Base-by-base conservation (phyloP, 2,797 vertebrate species). In the Chelmon rostratus region DNA sequence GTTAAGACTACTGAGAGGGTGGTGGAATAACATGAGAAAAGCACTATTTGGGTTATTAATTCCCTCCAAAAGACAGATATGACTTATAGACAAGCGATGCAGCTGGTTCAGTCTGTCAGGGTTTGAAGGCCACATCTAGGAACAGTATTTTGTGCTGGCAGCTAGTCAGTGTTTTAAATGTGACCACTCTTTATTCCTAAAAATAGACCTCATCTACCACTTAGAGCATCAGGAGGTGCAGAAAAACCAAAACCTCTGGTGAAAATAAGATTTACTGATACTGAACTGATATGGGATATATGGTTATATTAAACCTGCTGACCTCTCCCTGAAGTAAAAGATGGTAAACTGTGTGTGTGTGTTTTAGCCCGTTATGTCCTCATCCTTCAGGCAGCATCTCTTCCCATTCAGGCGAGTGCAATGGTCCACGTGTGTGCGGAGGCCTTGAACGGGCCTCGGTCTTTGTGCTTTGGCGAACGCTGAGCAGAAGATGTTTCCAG, bases 361-460 rank as follows among this genome's bases (percentile, higher is more conserved):
- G 19, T 15, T 16, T 44, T 28, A 38, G n/a, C 28, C 38, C 9
- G 28, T 54, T 19, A 25, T 52, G 37, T 49, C 31, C 8, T 65
- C 40, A 57, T 78, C 52, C 50, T 57, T 44, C 1, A 7, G 3
- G 69, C 11, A 62, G 49, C 37, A 8, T 71, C 23, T n/a, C 5
- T 49, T 57, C 54, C 47, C 53, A 52, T 58, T 57, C 53, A 66
- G 0, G 19, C 3, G 5, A 57, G 58, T 66, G 58, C 16, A 80
- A 65, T n/a, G 67, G 0, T 76, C 78, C 68, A 61, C 5, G 0
- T 71, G 78, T 70, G 49, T 37, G 8, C 52, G n/a, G 11, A 66
- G 31, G 79, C 64, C 11, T 68, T 69, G 47, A 78, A 73, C 21
- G 12, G 33, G 68, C 82, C 44, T 56, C 70, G 15, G 67, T 56